Conservation (phyloP, 2,888 invertebrate genomes). For the Lycocerus yunnanus region DNA sequence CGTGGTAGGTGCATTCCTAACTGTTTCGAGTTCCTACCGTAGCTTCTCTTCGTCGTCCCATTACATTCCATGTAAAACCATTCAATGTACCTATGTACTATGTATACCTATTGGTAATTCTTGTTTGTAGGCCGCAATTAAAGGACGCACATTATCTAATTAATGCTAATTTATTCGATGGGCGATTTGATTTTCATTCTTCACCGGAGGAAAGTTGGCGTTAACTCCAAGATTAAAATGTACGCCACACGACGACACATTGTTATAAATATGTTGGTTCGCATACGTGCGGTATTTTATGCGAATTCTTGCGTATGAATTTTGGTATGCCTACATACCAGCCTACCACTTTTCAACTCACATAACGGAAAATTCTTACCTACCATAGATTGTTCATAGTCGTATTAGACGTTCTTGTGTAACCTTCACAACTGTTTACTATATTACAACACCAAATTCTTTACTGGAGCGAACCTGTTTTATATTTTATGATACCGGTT, state of each 20-base stretch:
- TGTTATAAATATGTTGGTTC: constrained; percentile 13
- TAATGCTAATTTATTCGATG: neutral
- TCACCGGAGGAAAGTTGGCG: neutral
- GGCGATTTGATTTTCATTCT: neutral
- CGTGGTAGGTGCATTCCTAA: constrained; percentile 21
- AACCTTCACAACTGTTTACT: constrained; percentile 28
- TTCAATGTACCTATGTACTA: neutral
- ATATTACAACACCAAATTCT: constrained; percentile 27
- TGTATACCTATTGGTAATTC: neutral
- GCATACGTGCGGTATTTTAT: constrained; percentile 15
- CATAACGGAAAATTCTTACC: constrained; percentile 22
- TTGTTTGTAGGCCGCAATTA: neutral
- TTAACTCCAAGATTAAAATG: constrained; percentile 1
- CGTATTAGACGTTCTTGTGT: constrained; percentile 20
- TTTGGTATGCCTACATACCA: constrained; percentile 21
- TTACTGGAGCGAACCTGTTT: constrained; percentile 22
- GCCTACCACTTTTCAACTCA: constrained; percentile 8
- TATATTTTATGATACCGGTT: constrained; percentile 18
- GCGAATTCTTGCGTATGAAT: constrained; percentile 26
- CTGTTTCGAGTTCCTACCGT: constrained; percentile 11
- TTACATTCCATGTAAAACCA: neutral
- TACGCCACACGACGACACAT: neutral
- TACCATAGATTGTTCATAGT: constrained; percentile 16
- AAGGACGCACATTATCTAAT: constrained; percentile 1
- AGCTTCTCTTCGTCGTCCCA: neutral